These are phyloP conservation scores for Rhyacichthys aspro DNA, from an alignment of 2,797 vertebrate species.

Conservation along the genomic window DNA sequence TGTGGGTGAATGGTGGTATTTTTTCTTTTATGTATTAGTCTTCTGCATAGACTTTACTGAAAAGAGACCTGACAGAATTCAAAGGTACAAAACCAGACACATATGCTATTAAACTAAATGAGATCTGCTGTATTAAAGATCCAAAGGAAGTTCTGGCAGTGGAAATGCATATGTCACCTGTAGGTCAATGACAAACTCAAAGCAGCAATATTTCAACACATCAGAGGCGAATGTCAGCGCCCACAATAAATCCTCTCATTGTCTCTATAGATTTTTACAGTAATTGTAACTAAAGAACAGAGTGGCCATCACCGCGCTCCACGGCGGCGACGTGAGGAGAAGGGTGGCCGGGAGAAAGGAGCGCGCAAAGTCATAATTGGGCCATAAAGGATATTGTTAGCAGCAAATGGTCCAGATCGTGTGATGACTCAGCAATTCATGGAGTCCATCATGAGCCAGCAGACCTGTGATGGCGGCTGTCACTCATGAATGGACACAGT, in stretches of 20 bases:
- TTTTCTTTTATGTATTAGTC: too few relatives aligned
- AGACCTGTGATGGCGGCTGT: constrained; percentile 43
- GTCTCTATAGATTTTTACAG: constrained; percentile 27
- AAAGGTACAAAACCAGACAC: too few relatives aligned
- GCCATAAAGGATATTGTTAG: constrained; percentile 65
- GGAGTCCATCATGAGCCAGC: constrained; percentile 52
- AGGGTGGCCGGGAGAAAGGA: constrained; percentile 25
- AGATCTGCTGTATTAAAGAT: too few relatives aligned
- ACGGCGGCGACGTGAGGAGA: constrained; percentile 6
- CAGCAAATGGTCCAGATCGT: constrained; percentile 60
- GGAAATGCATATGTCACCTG: constrained; percentile 17
- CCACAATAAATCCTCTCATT: constrained; percentile 38
- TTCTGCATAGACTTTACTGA: too few relatives aligned
- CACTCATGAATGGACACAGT: constrained; percentile 43
- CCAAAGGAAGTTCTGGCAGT: too few relatives aligned
- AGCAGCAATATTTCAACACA: constrained; percentile 4
- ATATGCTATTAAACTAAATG: too few relatives aligned
- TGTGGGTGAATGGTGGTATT: too few relatives aligned
- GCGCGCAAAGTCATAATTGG: constrained; percentile 65
- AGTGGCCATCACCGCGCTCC: constrained; percentile 23
- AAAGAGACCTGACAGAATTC: too few relatives aligned
- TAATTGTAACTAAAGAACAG: constrained; percentile 25
- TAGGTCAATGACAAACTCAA: constrained; percentile 28
- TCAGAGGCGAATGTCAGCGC: not conserved
- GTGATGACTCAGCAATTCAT: constrained; percentile 60